Conservation (phyloP, 2,797 vertebrate genomes). For the Spinibarbus caldwelli region DNA sequence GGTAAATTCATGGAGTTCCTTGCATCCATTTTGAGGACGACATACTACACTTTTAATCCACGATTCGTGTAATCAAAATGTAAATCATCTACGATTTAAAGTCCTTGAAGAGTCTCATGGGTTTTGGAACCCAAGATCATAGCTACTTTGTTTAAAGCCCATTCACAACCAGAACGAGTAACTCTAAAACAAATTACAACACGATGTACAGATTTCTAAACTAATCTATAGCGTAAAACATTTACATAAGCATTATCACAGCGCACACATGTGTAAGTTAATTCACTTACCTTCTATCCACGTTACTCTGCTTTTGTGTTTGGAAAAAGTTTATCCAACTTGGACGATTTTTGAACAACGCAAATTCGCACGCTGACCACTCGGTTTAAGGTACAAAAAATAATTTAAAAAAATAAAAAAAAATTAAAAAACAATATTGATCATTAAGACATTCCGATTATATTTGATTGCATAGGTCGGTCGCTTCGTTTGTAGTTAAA, state of each 20-base stretch:
- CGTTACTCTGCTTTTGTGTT: not conserved
- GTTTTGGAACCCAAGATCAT: not conserved
- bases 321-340: constrained; percentile 27
- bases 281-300: not conserved
- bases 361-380: not conserved
- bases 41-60: not conserved
- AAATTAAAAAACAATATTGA: constrained; percentile 1
- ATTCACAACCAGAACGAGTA: not conserved
- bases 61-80: too few species aligned
- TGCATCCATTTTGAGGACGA: not conserved
- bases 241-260: not conserved
- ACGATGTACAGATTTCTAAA: not conserved
- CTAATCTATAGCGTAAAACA: not conserved
- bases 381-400: not conserved
- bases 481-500: constrained; percentile 10
- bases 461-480: too few species aligned
- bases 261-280: not conserved
- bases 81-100: constrained; percentile 1
- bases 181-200: not conserved
- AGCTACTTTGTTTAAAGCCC: not conserved
- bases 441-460: not conserved
- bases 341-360: not conserved
- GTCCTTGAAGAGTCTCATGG: not conserved
- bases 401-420: not conserved
- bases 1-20: not conserved